A percentile compares a stretch with the other conserved stretches of the same genome.
Conservation (phyloP, 1,140 invertebrate species). For the Mya arenaria region DNA sequence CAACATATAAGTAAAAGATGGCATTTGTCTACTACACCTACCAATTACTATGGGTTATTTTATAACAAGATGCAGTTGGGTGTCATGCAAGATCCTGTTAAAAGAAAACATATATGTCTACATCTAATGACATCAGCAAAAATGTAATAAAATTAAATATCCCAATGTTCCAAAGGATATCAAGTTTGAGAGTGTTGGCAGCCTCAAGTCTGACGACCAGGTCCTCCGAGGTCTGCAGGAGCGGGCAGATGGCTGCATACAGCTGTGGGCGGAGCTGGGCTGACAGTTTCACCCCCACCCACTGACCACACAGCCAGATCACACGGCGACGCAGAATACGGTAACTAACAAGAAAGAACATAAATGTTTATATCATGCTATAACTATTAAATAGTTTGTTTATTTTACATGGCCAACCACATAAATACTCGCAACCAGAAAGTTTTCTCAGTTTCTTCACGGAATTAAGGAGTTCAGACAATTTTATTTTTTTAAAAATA, state of each 20-base stretch:
- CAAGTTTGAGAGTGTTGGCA: slow-evolving; percentile 88
- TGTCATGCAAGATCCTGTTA: neutral
- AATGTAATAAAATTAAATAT: neutral
- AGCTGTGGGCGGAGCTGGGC: slow-evolving; percentile 89
- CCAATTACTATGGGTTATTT: too few species aligned
- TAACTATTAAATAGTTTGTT: too few species aligned
- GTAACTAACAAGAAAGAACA: slow-evolving; percentile 89
- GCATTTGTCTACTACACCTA: too few species aligned
- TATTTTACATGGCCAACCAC: too few species aligned
- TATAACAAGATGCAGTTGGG: too few species aligned
- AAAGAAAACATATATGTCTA: neutral
- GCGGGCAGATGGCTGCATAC: slow-evolving; percentile 89
- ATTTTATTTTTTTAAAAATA: too few species aligned
- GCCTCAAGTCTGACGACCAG: slow-evolving; percentile 92
- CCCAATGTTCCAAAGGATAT: slow-evolving; percentile 79
- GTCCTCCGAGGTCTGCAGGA: slow-evolving; percentile 84
- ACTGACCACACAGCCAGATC: slow-evolving; percentile 93
- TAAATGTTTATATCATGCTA: too few species aligned
- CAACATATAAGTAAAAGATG: too few species aligned
- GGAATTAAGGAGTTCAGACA: too few species aligned
- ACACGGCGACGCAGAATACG: slow-evolving; percentile 93
- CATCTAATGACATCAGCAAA: too few species aligned
- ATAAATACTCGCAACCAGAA: too few species aligned
- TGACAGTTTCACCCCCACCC: slow-evolving; percentile 93
- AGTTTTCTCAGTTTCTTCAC: too few species aligned